Percentiles rank a stretch among this genome's conserved stretches.
Conservation (phyloP, 2,113 vertebrate genomes). For the Callaeas wilsoni region DNA sequence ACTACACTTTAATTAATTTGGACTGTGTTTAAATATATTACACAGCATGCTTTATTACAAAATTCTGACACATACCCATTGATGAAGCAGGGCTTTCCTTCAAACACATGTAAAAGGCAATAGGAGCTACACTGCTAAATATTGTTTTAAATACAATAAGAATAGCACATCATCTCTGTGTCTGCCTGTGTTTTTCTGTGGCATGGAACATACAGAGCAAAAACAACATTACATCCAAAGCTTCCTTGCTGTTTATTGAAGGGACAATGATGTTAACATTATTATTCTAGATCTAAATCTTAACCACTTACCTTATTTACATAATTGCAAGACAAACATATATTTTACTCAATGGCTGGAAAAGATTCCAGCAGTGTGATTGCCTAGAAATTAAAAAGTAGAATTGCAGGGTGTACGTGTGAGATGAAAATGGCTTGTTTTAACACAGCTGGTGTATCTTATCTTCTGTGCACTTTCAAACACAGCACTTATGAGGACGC, state of each 20-base stretch:
- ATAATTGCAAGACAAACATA: constrained; percentile 57
- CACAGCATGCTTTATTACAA: constrained; percentile 29
- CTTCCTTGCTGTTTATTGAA: constrained; percentile 29
- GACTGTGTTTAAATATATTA: constrained; percentile 20
- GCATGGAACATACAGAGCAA: background rate
- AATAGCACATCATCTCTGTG: background rate
- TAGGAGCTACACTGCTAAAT: background rate
- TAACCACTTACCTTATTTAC: constrained; percentile 57
- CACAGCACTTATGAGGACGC: background rate
- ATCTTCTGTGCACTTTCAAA: background rate
- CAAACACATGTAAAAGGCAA: background rate
- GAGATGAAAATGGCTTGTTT: constrained; percentile 34
- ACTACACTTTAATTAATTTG: constrained; percentile 51
- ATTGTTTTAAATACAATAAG: constrained; percentile 11
- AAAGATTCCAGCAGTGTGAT: constrained; percentile 55
- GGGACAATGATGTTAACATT: constrained; percentile 17
- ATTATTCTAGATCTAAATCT: constrained; percentile 57
- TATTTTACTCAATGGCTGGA: constrained; percentile 51
- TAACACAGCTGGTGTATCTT: constrained; percentile 31
- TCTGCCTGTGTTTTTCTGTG: background rate
- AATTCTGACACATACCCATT: constrained; percentile 16
- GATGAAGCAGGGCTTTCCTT: background rate
- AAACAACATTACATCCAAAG: background rate
- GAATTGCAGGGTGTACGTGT: constrained; percentile 22
- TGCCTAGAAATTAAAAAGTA: constrained; percentile 46